These are phyloP conservation scores for Pantherophis vulpinus DNA, from an alignment of 2,797 vertebrate genomes.

Conservation along the genomic window DNA sequence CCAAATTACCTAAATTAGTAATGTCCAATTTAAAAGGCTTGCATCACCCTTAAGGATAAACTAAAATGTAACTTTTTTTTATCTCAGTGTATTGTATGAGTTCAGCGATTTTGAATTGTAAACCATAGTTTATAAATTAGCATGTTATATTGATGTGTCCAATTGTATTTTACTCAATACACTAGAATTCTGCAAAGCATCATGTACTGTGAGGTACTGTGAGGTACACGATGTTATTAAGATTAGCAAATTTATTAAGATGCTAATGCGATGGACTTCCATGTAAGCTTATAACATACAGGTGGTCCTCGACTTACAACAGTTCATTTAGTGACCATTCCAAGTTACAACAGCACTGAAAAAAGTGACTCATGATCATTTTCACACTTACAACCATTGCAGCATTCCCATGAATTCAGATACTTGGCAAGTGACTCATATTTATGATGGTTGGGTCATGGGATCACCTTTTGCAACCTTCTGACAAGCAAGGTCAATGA, in stretches of 20 bases:
- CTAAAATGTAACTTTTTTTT: neutral
- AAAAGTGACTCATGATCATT: neutral
- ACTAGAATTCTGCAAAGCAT: neutral
- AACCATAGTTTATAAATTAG: neutral
- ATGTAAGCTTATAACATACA: neutral
- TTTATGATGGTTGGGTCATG: neutral
- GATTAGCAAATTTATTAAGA: neutral
- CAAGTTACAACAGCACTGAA: neutral
- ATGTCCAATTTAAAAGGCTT: neutral
- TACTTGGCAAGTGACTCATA: neutral
- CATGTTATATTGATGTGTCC: neutral
- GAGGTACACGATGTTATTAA: neutral
- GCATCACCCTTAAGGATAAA: neutral
- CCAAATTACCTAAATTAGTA: neutral
- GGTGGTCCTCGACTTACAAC: neutral
- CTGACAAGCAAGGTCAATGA: neutral
- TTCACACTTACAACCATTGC: neutral
- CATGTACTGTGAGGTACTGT: neutral
- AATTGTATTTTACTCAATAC: neutral
- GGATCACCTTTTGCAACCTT: neutral
- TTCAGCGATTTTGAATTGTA: neutral
- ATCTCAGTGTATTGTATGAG: neutral
- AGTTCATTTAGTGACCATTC: neutral
- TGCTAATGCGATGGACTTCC: neutral
- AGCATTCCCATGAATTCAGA: neutral